phyloP scores from a whole-genome alignment of 2,797 vertebrate species.

The Enteromius paludinosus region DNA sequence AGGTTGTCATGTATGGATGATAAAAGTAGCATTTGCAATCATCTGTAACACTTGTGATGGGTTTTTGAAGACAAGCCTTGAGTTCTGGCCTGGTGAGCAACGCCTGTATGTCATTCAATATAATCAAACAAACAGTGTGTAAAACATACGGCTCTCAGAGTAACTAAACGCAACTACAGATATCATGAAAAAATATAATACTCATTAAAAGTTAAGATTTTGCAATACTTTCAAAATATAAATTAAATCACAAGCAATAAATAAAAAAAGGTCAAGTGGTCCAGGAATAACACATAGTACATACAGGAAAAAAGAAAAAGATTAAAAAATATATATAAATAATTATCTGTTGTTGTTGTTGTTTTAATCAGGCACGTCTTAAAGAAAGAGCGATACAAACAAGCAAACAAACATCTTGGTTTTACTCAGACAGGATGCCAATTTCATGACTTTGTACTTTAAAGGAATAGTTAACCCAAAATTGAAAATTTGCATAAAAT shows the following conservation, averaged over 20 bases:
- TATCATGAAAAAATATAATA: background rate
- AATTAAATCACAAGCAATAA: background rate
- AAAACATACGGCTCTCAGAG: background rate
- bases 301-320: background rate
- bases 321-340: background rate
- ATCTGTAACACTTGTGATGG: background rate
- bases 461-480: background rate
- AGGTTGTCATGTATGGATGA: conserved; percentile 13
- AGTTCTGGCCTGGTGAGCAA: background rate
- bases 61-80: background rate
- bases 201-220: conserved; percentile 8
- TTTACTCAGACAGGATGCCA: background rate
- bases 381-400: background rate
- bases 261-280: conserved; percentile 23
- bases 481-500: background rate
- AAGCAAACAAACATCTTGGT: background rate
- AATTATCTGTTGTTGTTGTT: background rate
- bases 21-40: background rate
- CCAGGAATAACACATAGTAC: conserved; percentile 19
- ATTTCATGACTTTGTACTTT: background rate
- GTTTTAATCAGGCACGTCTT: conserved; percentile 22
- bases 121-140: background rate
- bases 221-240: conserved; percentile 2
- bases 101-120: background rate
- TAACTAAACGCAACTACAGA: background rate